These are phyloP conservation scores for Allobates femoralis DNA, from an alignment of 2,797 vertebrate species.

Conservation along the genomic window DNA sequence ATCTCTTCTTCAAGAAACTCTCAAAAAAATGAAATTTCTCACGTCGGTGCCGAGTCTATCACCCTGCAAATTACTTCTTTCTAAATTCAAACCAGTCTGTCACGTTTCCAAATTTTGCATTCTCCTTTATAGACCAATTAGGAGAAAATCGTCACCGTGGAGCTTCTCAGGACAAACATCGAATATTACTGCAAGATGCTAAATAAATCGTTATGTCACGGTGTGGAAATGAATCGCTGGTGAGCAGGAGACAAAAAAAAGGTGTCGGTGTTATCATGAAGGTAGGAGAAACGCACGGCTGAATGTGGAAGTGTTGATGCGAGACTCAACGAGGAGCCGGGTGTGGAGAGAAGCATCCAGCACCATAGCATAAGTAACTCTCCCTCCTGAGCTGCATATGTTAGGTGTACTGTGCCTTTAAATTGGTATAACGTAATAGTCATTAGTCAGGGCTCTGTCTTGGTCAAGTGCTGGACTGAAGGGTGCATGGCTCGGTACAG, in stretches of 20 bases:
- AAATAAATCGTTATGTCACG: not conserved
- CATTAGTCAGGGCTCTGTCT: not conserved
- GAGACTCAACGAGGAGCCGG: not conserved
- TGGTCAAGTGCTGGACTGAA: not conserved
- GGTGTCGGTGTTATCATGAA: not conserved
- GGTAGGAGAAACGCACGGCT: not conserved
- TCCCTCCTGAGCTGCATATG: not conserved
- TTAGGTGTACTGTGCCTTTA: not conserved
- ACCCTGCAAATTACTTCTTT: slow-evolving; percentile 40
- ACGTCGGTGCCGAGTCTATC: slow-evolving; percentile 37
- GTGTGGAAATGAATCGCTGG: slow-evolving; percentile 22
- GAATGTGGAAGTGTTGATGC: not conserved
- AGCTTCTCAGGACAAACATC: slow-evolving; percentile 39
- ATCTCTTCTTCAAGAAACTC: not conserved
- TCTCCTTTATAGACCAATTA: slow-evolving; percentile 53
- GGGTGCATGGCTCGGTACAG: no score
- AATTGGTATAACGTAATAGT: not conserved
- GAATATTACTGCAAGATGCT: slow-evolving; percentile 26
- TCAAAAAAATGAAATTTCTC: slow-evolving; percentile 48
- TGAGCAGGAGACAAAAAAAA: not conserved
- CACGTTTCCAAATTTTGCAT: slow-evolving; percentile 46
- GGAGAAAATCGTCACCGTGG: not conserved
- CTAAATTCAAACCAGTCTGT: slow-evolving; percentile 49
- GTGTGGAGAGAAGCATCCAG: not conserved
- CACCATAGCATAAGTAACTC: not conserved